A percentile compares a stretch with the other conserved stretches of the same genome.
Evolutionary conservation across 1,140 invertebrate genomes (phyloP).

Genomic region (Hydropsyche tenuis): DNA sequence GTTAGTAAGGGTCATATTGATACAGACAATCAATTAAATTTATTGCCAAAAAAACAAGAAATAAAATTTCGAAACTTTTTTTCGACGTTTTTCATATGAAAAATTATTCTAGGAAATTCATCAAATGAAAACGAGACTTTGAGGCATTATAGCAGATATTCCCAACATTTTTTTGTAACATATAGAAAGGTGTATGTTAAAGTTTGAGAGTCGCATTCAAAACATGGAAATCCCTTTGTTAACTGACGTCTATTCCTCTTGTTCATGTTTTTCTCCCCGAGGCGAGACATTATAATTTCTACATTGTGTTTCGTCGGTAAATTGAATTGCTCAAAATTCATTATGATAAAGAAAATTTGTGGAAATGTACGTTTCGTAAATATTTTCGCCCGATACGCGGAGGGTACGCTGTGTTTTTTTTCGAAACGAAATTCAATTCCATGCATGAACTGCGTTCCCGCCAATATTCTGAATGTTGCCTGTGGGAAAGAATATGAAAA

Average conservation of each 20-base stretch:
- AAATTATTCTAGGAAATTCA: no score
- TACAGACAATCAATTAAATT: no score
- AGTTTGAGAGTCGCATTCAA: background rate
- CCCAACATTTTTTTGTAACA: no score
- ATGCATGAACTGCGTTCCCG: background rate
- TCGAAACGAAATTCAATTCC: background rate
- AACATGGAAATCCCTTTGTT: background rate
- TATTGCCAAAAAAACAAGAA: no score
- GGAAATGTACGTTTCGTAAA: no score
- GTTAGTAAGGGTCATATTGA: no score
- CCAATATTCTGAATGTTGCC: background rate
- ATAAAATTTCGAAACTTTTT: no score
- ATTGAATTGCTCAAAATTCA: slow-evolving; percentile 5
- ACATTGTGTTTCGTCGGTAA: background rate
- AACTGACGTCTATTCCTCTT: slow-evolving; percentile 12
- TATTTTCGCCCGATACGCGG: background rate
- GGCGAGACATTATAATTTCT: background rate
- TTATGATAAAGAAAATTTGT: slow-evolving; percentile 3
- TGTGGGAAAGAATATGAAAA: no score
- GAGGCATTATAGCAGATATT: no score
- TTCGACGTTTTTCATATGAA: no score
- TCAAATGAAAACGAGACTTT: no score
- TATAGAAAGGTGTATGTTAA: no score
- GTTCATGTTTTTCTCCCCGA: slow-evolving; percentile 3
- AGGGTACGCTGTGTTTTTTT: background rate